Conservation (phyloP, 2,797 vertebrate species). For the Dallia pectoralis region DNA sequence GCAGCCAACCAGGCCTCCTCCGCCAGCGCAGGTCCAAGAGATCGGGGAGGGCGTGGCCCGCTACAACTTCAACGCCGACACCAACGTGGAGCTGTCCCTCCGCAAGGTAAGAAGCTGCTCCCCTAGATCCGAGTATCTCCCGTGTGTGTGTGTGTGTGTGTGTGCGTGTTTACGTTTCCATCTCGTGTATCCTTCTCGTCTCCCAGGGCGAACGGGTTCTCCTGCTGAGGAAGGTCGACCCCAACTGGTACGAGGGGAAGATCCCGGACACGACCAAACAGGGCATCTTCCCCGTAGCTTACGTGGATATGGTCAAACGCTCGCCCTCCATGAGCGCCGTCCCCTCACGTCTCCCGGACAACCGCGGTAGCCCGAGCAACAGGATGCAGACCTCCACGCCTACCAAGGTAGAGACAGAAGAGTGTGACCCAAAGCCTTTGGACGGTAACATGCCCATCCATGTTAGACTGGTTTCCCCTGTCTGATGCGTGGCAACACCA, state of each 20-base stretch:
- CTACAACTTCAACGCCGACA: constrained; percentile 97
- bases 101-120: constrained; percentile 80
- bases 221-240: constrained; percentile 92
- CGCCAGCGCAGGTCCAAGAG: constrained; percentile 89
- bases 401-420: constrained; percentile 76
- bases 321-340: constrained; percentile 79
- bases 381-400: constrained; percentile 82
- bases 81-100: constrained; percentile 94
- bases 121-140: too few relatives aligned
- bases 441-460: too few relatives aligned
- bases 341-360: constrained; percentile 74
- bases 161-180: neutral
- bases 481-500: too few relatives aligned
- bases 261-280: constrained; percentile 91
- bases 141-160: neutral
- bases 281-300: constrained; percentile 97
- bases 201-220: constrained; percentile 91
- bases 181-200: constrained; percentile 12
- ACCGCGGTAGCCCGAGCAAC: constrained; percentile 80
- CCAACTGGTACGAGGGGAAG: constrained; percentile 98
- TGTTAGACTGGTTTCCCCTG: too few relatives aligned
- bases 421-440: too few relatives aligned
- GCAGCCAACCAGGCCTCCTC: constrained; percentile 92
- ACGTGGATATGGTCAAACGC: constrained; percentile 89
- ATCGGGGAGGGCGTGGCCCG: constrained; percentile 94